Evolutionary conservation across 2,888 invertebrate species (phyloP), one percentile per base, ranked within the genome.

Genomic region (Dioctria linearis): DNA sequence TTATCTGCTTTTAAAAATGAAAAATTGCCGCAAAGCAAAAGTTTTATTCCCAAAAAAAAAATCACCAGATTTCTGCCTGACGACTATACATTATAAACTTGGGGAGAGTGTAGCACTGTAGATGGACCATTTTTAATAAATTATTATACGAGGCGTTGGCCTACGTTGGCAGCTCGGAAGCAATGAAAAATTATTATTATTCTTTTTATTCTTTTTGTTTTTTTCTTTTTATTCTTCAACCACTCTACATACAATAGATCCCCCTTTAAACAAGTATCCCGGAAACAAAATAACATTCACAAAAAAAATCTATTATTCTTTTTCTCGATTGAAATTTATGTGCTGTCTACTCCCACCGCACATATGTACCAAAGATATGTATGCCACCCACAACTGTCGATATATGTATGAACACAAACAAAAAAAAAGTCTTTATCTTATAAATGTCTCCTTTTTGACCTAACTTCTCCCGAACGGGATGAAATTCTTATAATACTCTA

Each of bases 401-500:
- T 49, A 43, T 25, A 25, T 25, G 25, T 25, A 25, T 25, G 25
- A 25, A 25, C 25, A 2, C n/a, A n/a, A n/a, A 25, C 3, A 39
- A 49, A 49, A 49, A 63, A 3, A 51, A 37, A 6, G 61, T 63
- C 63, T 61, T 76, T 76, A 63, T 76, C 76, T 76, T 76, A 76
- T 76, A 76, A 76, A 76, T 76, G 76, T 76, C 49, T 63, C 25
- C 25, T 63, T 63, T 76, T 76, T 76, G 76, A 63, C 76, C 76
- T 51, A 76, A 76, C 40, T 76, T 76, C 63, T 63, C 39, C 51
- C 76, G 25, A 25, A 46, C 63, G 63, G 63, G 39, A 76, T 63
- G 63, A 63, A 63, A 63, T 76, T 76, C 76, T 51, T 25, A 25
- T 25, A 25, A 25, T 25, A 25, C 25, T 25, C 25, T 25, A 25